Evolutionary conservation across 2,113 vertebrate genomes (phyloP).

Genomic region (Apteryx mantelli): DNA sequence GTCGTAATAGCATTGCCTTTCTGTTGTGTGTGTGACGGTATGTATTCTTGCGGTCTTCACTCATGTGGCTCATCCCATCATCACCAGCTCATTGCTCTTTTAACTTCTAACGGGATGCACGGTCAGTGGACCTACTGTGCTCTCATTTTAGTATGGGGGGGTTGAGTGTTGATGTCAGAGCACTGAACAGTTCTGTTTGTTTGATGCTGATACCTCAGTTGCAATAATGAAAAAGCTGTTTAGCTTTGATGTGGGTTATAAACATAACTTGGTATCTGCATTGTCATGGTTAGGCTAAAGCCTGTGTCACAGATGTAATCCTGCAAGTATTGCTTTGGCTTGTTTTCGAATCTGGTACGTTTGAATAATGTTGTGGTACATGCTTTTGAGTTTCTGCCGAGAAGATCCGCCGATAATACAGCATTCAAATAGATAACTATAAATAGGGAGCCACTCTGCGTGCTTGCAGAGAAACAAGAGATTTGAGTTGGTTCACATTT

Average conservation of each 20-base stretch:
- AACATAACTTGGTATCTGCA: background rate
- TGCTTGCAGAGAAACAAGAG: background rate
- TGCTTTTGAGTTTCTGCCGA: background rate
- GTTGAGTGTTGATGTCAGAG: background rate
- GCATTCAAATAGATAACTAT: too few relatives aligned
- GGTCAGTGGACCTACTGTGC: background rate
- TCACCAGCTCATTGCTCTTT: background rate
- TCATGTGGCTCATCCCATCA: rapidly evolving
- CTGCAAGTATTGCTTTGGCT: conserved; percentile 28
- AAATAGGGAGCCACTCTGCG: background rate
- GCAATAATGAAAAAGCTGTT: background rate
- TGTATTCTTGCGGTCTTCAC: background rate
- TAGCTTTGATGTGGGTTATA: conserved; percentile 15
- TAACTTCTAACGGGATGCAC: background rate
- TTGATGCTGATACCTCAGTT: background rate
- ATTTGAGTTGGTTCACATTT: rapidly evolving
- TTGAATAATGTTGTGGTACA: background rate
- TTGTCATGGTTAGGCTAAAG: background rate
- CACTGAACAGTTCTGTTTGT: background rate
- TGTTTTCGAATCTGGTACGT: background rate
- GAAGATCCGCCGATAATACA: background rate
- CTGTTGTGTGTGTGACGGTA: background rate
- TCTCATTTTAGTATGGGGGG: rapidly evolving
- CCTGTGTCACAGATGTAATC: background rate
- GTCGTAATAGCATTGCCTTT: background rate